These are phyloP conservation scores for Zelostemma sp. DNA, from an alignment of 1,140 invertebrate genomes.

Conservation along the genomic window DNA sequence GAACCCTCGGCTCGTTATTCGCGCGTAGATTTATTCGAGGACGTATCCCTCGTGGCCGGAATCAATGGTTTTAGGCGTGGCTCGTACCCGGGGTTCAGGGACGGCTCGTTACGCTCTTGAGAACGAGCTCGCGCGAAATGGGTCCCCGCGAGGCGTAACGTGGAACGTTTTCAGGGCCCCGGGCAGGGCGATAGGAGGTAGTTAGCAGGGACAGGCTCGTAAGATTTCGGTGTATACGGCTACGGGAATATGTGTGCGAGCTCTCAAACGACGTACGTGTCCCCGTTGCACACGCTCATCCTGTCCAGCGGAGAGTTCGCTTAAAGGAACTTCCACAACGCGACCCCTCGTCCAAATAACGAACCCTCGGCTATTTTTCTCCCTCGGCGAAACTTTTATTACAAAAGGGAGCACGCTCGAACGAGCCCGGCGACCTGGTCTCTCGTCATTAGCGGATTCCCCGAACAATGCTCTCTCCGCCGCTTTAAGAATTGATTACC, in stretches of 20 bases:
- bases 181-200: constrained; percentile 63
- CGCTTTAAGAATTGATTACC: constrained; percentile 40
- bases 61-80: constrained; percentile 45
- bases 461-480: constrained; percentile 25
- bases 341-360: too few species aligned
- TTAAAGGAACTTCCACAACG: constrained; percentile 54
- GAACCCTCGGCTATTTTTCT: constrained; percentile 18
- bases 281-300: constrained; percentile 48
- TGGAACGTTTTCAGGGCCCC: constrained; percentile 65
- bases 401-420: constrained; percentile 38
- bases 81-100: constrained; percentile 42
- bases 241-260: constrained; percentile 2
- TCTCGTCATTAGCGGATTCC: constrained; percentile 44
- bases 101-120: constrained; percentile 50
- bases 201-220: constrained; percentile 63
- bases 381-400: constrained; percentile 39
- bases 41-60: constrained; percentile 41
- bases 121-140: constrained; percentile 60
- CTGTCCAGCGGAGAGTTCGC: constrained; percentile 53
- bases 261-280: constrained; percentile 21
- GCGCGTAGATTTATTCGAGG: constrained; percentile 46
- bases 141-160: constrained; percentile 66
- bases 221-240: constrained; percentile 58
- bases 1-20: constrained; percentile 34
- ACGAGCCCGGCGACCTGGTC: constrained; percentile 12